phyloP scores from a whole-genome alignment of 2,113 vertebrate species.

The Cheilinus undulatus region DNA sequence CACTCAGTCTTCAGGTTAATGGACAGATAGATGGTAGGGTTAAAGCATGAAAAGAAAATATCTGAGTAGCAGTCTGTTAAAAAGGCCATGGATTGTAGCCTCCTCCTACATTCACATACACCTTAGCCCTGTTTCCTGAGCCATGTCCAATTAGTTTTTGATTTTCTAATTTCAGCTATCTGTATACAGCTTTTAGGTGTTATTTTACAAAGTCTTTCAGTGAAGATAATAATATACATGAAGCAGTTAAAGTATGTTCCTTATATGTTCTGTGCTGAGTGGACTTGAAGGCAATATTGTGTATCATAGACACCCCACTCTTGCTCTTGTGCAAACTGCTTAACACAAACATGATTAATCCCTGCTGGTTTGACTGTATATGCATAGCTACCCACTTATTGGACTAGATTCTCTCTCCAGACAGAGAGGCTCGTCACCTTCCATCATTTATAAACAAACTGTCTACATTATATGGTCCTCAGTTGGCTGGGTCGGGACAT shows the following conservation, averaged over 20 bases:
- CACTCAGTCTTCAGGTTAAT: constrained; percentile 29
- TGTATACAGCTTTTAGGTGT: neutral
- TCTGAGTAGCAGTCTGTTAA: constrained; percentile 40
- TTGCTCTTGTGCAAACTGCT: constrained; percentile 36
- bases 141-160: neutral
- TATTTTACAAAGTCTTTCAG: neutral
- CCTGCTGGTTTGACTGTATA: constrained; percentile 31
- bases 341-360: constrained; percentile 27
- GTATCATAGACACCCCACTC: neutral
- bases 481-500: constrained; percentile 45
- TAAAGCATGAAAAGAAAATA: constrained; percentile 33
- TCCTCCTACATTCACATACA: constrained; percentile 7
- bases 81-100: constrained; percentile 28
- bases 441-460: constrained; percentile 57
- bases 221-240: no score
- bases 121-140: constrained; percentile 1
- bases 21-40: constrained; percentile 21
- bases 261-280: neutral
- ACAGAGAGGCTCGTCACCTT: constrained; percentile 44
- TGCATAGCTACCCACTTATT: constrained; percentile 44
- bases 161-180: neutral
- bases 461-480: constrained; percentile 52
- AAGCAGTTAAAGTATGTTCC: no score
- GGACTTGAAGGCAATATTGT: neutral
- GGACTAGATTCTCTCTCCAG: constrained; percentile 29